A percentile compares a stretch with the other conserved stretches of the same genome.
Conservation (phyloP, 1,140 invertebrate genomes). For the Steinernema khuongi region DNA sequence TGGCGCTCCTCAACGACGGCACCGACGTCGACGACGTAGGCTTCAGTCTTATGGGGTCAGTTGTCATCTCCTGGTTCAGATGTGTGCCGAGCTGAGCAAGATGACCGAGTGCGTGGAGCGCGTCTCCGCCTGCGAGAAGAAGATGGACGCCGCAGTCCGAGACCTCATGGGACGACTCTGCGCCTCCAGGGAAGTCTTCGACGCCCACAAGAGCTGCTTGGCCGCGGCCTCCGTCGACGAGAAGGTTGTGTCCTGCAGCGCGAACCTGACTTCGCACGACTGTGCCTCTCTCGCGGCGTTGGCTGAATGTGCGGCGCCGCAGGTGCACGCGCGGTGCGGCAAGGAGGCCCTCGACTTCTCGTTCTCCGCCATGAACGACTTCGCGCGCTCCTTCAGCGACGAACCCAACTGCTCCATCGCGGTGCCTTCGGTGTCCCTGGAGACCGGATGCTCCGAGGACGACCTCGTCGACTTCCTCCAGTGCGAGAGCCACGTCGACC, state of each 20-base stretch:
- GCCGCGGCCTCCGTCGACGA: constrained; percentile 18
- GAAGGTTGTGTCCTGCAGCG: constrained; percentile 31
- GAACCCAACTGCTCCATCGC: constrained; percentile 22
- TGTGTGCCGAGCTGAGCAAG: constrained; percentile 21
- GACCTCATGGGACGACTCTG: constrained; percentile 39
- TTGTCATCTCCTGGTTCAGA: constrained; percentile 38
- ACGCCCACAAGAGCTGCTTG: constrained; percentile 41
- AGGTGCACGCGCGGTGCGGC: constrained; percentile 38
- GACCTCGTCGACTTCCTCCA: constrained; percentile 45
- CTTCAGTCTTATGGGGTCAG: background rate
- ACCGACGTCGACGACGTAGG: constrained; percentile 38
- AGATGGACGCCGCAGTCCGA: constrained; percentile 34
- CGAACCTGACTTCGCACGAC: constrained; percentile 14
- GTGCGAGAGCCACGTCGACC: constrained; percentile 47
- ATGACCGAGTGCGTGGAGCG: constrained; percentile 40
- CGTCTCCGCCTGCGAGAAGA: constrained; percentile 31
- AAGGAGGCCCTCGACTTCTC: constrained; percentile 42
- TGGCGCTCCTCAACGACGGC: constrained; percentile 36
- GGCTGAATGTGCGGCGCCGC: constrained; percentile 38
- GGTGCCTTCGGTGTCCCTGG: constrained; percentile 41
- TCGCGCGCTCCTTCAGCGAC: constrained; percentile 11
- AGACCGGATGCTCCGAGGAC: constrained; percentile 51
- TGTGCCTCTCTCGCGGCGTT: constrained; percentile 25
- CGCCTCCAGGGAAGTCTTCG: constrained; percentile 31
- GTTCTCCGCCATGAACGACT: constrained; percentile 45